phyloP scores from a whole-genome alignment of 2,113 vertebrate species.

The Chrysemys picta region DNA sequence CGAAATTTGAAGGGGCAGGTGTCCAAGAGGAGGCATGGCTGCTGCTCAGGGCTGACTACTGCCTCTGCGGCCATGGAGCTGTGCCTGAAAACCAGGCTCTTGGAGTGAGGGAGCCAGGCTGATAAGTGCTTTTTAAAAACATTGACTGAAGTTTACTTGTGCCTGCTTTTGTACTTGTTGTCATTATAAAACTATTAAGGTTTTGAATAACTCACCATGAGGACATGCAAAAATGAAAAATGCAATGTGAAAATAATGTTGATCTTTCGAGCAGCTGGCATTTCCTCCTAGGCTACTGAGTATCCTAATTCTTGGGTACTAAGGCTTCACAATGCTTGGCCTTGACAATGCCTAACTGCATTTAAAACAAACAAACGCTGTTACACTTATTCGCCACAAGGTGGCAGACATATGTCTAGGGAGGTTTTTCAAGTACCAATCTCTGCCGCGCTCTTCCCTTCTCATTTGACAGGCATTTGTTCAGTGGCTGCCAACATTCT shows the following conservation, averaged over 20 bases:
- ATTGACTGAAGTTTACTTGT: neutral
- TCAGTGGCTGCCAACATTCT: neutral
- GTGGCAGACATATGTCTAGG: neutral
- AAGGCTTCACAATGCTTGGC: neutral
- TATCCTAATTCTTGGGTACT: neutral
- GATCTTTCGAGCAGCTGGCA: neutral
- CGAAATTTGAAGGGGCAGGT: neutral
- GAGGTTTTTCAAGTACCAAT: neutral
- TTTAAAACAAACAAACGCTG: neutral
- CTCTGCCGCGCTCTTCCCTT: neutral
- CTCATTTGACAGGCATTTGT: neutral
- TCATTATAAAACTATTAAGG: neutral
- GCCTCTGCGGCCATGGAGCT: neutral
- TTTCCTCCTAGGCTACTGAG: neutral
- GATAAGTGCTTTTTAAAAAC: neutral
- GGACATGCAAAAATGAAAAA: neutral
- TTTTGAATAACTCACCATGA: neutral
- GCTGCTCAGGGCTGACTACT: neutral
- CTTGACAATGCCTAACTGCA: neutral
- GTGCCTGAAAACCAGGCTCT: neutral
- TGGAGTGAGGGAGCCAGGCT: neutral
- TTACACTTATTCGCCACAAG: conserved; percentile 6
- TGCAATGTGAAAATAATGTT: neutral
- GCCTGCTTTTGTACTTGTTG: neutral
- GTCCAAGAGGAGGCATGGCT: neutral